phyloP scores from a whole-genome alignment of 2,113 vertebrate species.

The Ophthalmolycus amberensis region DNA sequence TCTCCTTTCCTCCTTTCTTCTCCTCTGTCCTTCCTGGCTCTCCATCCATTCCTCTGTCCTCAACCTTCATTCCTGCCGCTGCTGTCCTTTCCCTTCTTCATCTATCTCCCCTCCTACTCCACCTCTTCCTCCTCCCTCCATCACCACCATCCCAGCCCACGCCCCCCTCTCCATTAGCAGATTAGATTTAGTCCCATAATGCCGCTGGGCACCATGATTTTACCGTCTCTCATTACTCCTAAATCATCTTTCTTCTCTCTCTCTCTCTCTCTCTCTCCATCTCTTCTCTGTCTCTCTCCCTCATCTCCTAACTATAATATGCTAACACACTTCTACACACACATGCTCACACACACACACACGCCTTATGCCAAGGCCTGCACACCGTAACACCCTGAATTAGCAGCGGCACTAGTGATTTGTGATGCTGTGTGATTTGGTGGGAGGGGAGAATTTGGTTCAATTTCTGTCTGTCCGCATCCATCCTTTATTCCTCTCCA shows the following conservation, averaged over 20 bases:
- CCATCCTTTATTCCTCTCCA: slow-evolving; percentile 59
- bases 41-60: slow-evolving; percentile 38
- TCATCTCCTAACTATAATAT: slow-evolving; percentile 48
- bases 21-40: slow-evolving; percentile 21
- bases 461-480: slow-evolving; percentile 64
- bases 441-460: slow-evolving; percentile 64
- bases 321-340: slow-evolving; percentile 46
- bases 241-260: slow-evolving; percentile 75
- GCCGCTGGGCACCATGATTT: slow-evolving; percentile 76
- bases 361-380: slow-evolving; percentile 57
- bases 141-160: slow-evolving; percentile 28
- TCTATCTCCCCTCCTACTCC: slow-evolving; percentile 37
- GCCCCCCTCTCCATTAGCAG: slow-evolving; percentile 78
- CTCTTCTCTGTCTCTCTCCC: slow-evolving; percentile 15
- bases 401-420: slow-evolving; percentile 71
- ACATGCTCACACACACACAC: slow-evolving; percentile 16
- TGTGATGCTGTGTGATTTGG: slow-evolving; percentile 69
- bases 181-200: slow-evolving; percentile 83
- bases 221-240: slow-evolving; percentile 78
- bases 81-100: slow-evolving; percentile 44
- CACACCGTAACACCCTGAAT: slow-evolving; percentile 62
- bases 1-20: neutral
- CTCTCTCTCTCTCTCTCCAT: slow-evolving; percentile 10
- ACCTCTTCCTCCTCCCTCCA: slow-evolving; percentile 31
- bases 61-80: slow-evolving; percentile 40